phyloP scores from a whole-genome alignment of 2,797 vertebrate genomes.

The Pogonophryne albipinna region DNA sequence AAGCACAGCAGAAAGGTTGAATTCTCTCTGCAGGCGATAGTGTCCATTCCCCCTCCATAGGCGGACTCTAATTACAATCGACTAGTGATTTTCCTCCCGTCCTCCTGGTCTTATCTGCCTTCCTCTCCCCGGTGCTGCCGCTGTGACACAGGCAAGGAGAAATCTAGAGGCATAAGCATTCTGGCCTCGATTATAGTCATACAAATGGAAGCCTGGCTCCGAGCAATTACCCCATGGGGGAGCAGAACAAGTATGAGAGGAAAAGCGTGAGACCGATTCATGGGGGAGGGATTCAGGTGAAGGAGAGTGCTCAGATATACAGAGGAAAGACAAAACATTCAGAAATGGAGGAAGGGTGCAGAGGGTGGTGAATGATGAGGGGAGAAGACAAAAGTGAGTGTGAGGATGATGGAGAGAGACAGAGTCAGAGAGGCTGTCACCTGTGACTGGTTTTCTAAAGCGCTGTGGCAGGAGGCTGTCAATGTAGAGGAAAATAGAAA shows the following conservation, averaged over 20 bases:
- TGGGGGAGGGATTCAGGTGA: constrained; percentile 70
- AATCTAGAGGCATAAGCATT: constrained; percentile 78
- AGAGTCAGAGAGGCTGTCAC: constrained; percentile 64
- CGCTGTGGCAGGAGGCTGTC: constrained; percentile 63
- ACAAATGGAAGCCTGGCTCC: constrained; percentile 79
- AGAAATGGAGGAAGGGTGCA: constrained; percentile 12
- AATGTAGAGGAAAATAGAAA: constrained; percentile 57
- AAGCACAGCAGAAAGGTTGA: constrained; percentile 60
- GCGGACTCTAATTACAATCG: constrained; percentile 79
- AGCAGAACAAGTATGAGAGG: constrained; percentile 51
- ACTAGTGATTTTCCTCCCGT: constrained; percentile 75
- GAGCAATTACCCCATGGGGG: constrained; percentile 76
- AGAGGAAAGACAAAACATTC: constrained; percentile 58
- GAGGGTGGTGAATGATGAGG: constrained; percentile 36
- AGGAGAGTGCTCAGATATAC: constrained; percentile 68
- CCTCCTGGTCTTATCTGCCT: constrained; percentile 72
- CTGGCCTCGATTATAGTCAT: constrained; percentile 81
- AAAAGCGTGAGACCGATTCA: constrained; percentile 51
- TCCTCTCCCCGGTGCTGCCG: constrained; percentile 55
- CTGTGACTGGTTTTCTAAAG: constrained; percentile 66
- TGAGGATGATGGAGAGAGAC: constrained; percentile 60
- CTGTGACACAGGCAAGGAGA: constrained; percentile 76
- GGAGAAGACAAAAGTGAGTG: constrained; percentile 58
- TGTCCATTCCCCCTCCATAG: constrained; percentile 64
- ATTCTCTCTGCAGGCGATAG: constrained; percentile 51